A percentile compares a stretch with the other conserved stretches of the same genome.
Evolutionary conservation across 2,888 invertebrate genomes (phyloP).

Genomic region (Paralinhomoeus sp.): DNA sequence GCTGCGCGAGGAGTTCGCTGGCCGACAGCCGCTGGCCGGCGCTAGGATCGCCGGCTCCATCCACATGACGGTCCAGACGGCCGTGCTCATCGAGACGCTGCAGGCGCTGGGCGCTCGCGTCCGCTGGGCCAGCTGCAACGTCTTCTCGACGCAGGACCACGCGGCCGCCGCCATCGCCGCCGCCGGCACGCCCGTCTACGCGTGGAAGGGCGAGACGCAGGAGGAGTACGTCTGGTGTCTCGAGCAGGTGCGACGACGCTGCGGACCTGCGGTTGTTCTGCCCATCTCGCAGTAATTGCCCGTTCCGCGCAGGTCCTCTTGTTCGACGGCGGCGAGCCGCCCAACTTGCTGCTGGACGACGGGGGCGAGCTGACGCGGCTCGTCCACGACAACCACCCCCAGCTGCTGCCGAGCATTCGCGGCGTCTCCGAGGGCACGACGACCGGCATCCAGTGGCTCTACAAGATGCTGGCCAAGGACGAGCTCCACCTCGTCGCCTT

Average conservation of each 20-base stretch:
- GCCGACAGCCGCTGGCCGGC: constrained; percentile 59
- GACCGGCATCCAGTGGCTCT: constrained; percentile 86
- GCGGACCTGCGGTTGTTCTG: background rate
- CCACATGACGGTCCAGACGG: constrained; percentile 96
- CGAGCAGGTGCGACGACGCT: constrained; percentile 51
- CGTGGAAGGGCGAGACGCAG: constrained; percentile 97
- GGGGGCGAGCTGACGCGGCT: constrained; percentile 61
- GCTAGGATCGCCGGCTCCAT: constrained; percentile 85
- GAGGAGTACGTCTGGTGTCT: constrained; percentile 95
- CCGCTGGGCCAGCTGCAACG: constrained; percentile 92
- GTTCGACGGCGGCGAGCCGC: constrained; percentile 53
- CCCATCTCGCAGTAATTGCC: too few relatives aligned
- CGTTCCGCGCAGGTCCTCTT: too few relatives aligned
- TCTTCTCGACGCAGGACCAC: constrained; percentile 91
- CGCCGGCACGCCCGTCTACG: constrained; percentile 71
- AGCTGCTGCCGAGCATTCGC: constrained; percentile 49
- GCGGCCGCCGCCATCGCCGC: constrained; percentile 90
- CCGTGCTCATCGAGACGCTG: constrained; percentile 86
- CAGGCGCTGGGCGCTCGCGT: constrained; percentile 77
- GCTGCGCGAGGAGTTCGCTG: constrained; percentile 62
- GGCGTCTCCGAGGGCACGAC: constrained; percentile 93
- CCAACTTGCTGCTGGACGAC: constrained; percentile 91
- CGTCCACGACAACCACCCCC: constrained; percentile 67
- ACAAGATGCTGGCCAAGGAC: constrained; percentile 68
- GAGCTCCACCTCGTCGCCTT: constrained; percentile 70